These are phyloP conservation scores for Camarhynchus parvulus DNA, from an alignment of 2,113 vertebrate genomes.

Conservation along the genomic window DNA sequence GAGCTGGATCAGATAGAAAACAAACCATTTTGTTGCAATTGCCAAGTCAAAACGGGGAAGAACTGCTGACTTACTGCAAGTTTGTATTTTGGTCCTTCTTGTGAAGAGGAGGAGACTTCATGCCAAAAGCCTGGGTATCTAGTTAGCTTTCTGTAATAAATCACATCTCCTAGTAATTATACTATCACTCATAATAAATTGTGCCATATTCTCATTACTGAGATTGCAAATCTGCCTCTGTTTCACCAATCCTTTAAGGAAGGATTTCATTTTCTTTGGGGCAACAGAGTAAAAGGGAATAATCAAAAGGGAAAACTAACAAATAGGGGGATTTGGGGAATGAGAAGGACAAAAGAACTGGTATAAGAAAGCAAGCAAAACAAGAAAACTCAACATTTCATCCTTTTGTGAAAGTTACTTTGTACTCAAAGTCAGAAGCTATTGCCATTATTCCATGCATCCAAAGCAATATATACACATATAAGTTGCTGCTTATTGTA, in stretches of 20 bases:
- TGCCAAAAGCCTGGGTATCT: not conserved
- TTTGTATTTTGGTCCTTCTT: not conserved
- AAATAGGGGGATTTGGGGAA: not conserved
- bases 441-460: not conserved
- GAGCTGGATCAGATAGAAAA: not conserved
- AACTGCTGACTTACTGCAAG: not conserved
- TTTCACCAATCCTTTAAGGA: not conserved
- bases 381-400: not conserved
- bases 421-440: not conserved
- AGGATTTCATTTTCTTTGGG: not conserved
- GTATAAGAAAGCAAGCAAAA: not conserved
- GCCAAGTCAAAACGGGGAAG: not conserved
- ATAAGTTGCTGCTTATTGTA: not conserved
- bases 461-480: not conserved
- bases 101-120: not conserved
- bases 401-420: not conserved
- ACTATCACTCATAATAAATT: not conserved
- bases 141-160: not conserved
- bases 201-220: not conserved
- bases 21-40: not conserved
- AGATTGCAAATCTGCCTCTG: not conserved
- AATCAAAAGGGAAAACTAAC: not conserved
- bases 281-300: not conserved
- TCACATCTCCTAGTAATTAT: not conserved
- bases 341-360: not conserved